Conservation (phyloP, 1,140 invertebrate genomes). For the Magallana angulata region DNA sequence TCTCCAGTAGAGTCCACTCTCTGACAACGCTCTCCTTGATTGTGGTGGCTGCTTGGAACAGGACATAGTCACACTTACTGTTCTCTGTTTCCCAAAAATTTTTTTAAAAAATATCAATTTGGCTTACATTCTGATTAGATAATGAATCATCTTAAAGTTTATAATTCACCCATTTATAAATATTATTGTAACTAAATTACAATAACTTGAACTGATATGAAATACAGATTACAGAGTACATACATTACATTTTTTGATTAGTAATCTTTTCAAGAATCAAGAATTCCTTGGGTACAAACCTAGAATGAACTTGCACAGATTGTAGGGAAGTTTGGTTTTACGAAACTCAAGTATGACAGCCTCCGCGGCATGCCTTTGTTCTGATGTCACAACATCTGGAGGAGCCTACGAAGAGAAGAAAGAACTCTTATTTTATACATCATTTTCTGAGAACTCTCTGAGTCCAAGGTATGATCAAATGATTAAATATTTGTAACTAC, state of each 20-base stretch:
- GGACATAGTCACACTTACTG: conserved; percentile 88
- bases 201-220: too few species aligned
- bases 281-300: conserved; percentile 72
- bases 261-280: too few species aligned
- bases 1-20: conserved; percentile 88
- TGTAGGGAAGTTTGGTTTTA: conserved; percentile 90
- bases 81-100: conserved; percentile 82
- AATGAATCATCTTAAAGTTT: too few species aligned
- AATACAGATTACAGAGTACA: too few species aligned
- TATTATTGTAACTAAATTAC: too few species aligned
- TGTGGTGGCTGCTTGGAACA: conserved; percentile 92
- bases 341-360: conserved; percentile 89
- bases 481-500: too few species aligned
- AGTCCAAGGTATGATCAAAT: too few species aligned
- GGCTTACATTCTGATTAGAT: too few species aligned
- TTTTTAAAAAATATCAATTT: too few species aligned
- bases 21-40: conserved; percentile 90
- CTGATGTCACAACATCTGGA: conserved; percentile 87
- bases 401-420: conserved; percentile 85
- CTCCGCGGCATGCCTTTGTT: conserved; percentile 90
- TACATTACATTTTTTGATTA: too few species aligned
- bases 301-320: conserved; percentile 89
- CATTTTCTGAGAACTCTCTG: too few species aligned
- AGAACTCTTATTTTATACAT: not conserved
- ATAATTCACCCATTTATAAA: too few species aligned